Conservation (phyloP, 2,888 invertebrate genomes). For the Heteropelma amictum region DNA sequence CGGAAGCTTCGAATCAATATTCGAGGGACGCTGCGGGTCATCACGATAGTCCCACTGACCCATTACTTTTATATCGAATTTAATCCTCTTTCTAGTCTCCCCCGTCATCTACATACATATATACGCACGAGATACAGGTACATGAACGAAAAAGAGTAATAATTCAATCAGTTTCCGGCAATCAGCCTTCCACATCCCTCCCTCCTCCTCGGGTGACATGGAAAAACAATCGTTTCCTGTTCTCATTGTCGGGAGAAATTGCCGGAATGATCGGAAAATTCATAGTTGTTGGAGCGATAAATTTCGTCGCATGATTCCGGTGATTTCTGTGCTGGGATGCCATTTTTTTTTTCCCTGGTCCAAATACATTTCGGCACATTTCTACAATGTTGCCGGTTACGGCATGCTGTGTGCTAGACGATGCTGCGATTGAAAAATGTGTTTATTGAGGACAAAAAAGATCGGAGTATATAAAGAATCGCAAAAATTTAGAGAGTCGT, state of each 20-base stretch:
- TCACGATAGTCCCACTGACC: constrained; percentile 45
- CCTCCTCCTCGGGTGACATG: not conserved
- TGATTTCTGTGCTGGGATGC: no score
- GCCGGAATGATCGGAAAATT: not conserved
- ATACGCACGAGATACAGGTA: not conserved
- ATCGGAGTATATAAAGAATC: no score
- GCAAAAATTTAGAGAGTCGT: no score
- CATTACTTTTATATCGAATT: constrained; percentile 35
- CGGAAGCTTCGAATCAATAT: constrained; percentile 47
- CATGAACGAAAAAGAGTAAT: not conserved
- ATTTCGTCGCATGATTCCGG: not conserved
- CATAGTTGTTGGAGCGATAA: not conserved
- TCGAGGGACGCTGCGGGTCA: constrained; percentile 32
- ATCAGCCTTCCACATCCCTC: no score
- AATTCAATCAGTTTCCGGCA: constrained; percentile 1
- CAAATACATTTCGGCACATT: no score
- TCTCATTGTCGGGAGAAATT: not conserved
- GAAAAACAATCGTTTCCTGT: not conserved
- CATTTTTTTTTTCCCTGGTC: no score
- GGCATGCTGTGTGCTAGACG: no score
- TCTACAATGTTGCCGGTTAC: no score
- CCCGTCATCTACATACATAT: not conserved
- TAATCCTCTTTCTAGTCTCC: no score
- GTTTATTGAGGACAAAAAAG: no score
- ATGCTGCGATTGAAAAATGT: no score